Evolutionary conservation across 2,113 vertebrate genomes (phyloP).

Genomic region (Hemicordylus capensis): DNA sequence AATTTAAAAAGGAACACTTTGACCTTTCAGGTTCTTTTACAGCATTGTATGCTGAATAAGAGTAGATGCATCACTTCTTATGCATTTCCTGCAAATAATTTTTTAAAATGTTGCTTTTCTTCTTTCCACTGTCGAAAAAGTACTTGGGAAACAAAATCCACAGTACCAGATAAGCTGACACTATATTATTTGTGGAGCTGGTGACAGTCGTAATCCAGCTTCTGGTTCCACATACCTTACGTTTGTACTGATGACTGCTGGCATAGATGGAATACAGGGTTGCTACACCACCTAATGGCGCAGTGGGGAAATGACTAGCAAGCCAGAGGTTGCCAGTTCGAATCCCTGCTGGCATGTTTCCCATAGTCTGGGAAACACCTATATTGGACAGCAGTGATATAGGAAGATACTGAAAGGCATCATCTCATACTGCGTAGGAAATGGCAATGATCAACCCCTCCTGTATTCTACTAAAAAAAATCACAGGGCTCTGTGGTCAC

Average conservation of each 20-base stretch:
- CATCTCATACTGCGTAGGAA: too few relatives aligned
- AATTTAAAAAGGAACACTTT: not conserved
- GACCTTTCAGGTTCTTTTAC: not conserved
- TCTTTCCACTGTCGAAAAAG: not conserved
- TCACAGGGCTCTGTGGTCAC: too few relatives aligned
- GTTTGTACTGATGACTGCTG: not conserved
- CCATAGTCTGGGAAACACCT: too few relatives aligned
- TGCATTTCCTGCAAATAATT: slow-evolving; percentile 28
- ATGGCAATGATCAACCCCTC: too few relatives aligned
- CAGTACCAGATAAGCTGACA: slow-evolving; percentile 25
- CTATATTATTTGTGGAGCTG: not conserved
- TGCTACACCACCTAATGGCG: too few relatives aligned
- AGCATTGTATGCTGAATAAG: not conserved
- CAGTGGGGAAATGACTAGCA: too few relatives aligned
- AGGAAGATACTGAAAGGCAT: too few relatives aligned
- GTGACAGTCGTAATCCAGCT: not conserved
- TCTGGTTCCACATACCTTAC: not conserved
- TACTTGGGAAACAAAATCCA: not conserved
- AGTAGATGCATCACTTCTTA: not conserved
- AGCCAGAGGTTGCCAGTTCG: too few relatives aligned
- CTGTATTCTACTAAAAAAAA: too few relatives aligned
- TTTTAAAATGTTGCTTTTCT: not conserved
- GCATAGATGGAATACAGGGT: slow-evolving; percentile 7
- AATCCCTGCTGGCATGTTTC: too few relatives aligned
- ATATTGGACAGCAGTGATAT: too few relatives aligned